Base-by-base conservation (phyloP, 1,140 invertebrate genomes). In the Telenomus remus region DNA sequence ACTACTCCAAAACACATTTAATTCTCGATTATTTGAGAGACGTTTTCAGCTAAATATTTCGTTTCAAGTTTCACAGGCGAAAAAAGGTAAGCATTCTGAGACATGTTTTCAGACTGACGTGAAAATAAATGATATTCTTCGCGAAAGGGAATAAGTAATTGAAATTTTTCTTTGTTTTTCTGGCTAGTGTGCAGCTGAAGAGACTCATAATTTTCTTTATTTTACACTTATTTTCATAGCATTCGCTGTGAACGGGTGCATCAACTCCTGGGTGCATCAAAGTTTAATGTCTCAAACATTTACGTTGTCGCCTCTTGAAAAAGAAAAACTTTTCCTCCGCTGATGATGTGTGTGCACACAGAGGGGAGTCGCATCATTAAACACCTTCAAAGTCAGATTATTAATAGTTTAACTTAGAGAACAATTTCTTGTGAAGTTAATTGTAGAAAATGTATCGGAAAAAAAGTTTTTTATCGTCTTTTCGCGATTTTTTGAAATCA, bases 191-290 rank as follows among this genome's bases (percentile, higher is more conserved):
- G 43, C 44, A 10, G 48, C 54, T 69, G 48, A 69, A 69, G 34
- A 54, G 64, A 65, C 60, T 68, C 43, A 70, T 73, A 77, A 79
- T 80, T 66, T 79, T n/a, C n/a, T 66, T 50, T 59, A 66, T 75
- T 79, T 77, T 72, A 71, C 60, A 51, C 64, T 77, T 74, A 48
- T 76, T 76, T 72, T 63, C 60, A 54, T 34, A 68, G 42, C 56
- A 53, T n/a, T n/a, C n/a, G 49, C 27, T 66, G 43, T 56, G 15
- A n/a, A 33, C 61, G 4, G 35, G 33, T 56, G 15, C 43, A 70
- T n/a, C n/a, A 73, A 48, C 42, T 51, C 19, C 47, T 64, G 61
- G 34, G 49, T 49, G 42, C 69, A 60, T 69, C 37, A 57, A 70
- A 73, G 59, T 74, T 78, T 74, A 65, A 78, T 34, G 49, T 4